phyloP scores from a whole-genome alignment of 2,113 vertebrate genomes.

The Gallinago media region DNA sequence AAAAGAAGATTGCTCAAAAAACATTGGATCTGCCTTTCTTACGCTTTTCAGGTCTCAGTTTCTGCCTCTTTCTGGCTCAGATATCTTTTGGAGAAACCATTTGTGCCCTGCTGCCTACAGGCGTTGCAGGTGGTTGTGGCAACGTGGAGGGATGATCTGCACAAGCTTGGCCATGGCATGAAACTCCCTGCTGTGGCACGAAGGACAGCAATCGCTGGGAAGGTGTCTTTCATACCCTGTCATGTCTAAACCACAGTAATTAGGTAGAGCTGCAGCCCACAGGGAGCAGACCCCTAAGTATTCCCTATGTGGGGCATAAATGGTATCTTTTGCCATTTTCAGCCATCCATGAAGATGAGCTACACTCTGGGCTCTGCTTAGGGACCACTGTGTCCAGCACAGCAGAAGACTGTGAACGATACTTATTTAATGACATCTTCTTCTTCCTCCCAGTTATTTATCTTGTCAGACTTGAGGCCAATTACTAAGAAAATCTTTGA shows the following conservation, averaged over 20 bases:
- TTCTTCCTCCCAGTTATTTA: neutral
- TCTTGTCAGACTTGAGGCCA: slow-evolving; percentile 5
- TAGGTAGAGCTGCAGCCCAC: neutral
- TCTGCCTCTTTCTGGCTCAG: neutral
- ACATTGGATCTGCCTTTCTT: neutral
- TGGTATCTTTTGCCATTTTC: neutral
- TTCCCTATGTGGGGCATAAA: neutral
- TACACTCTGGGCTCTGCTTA: neutral
- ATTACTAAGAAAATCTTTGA: slow-evolving; percentile 12
- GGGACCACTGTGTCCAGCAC: neutral
- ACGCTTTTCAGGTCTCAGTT: fast-evolving
- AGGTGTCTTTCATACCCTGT: neutral
- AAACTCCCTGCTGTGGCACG: neutral
- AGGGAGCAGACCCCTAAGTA: neutral
- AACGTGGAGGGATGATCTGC: neutral
- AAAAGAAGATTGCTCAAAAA: neutral
- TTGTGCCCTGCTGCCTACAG: neutral
- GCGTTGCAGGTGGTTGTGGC: fast-evolving
- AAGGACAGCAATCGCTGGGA: neutral
- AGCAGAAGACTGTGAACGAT: fast-evolving
- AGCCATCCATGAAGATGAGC: neutral
- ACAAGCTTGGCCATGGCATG: neutral
- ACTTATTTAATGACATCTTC: neutral
- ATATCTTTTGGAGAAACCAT: neutral
- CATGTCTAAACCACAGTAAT: fast-evolving